Percentiles rank a stretch among this genome's conserved stretches.
Evolutionary conservation across 2,797 vertebrate species (phyloP).

Genomic region (Coregonus ussuriensis): DNA sequence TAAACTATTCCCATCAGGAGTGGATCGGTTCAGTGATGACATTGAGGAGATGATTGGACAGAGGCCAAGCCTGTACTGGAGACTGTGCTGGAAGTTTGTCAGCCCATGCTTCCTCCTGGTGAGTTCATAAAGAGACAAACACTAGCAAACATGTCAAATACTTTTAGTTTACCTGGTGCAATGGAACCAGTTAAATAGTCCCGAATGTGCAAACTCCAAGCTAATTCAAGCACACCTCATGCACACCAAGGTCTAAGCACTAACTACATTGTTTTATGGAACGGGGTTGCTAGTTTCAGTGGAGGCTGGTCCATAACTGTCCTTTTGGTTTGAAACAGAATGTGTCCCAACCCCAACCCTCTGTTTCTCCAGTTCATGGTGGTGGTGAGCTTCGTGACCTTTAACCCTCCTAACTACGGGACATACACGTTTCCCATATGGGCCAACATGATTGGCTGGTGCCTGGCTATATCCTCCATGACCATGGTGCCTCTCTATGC

Average conservation of each 20-base stretch:
- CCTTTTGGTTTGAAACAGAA: neutral
- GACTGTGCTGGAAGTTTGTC: slow-evolving; percentile 92
- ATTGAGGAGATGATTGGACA: slow-evolving; percentile 90
- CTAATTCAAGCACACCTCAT: too few relatives aligned
- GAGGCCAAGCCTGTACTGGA: slow-evolving; percentile 86
- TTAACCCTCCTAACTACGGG: slow-evolving; percentile 84
- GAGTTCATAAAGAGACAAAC: slow-evolving; percentile 39
- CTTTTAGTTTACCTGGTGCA: too few relatives aligned
- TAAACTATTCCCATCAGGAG: slow-evolving; percentile 68
- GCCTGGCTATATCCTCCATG: slow-evolving; percentile 88
- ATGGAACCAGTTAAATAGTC: too few relatives aligned
- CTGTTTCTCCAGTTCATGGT: slow-evolving; percentile 81
- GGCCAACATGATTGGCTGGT: slow-evolving; percentile 87
- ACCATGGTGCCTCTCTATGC: slow-evolving; percentile 88
- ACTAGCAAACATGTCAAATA: too few relatives aligned
- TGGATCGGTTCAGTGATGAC: slow-evolving; percentile 89
- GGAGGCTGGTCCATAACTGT: neutral
- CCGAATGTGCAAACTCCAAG: too few relatives aligned
- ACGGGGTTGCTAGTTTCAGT: neutral
- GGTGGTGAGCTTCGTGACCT: slow-evolving; percentile 86
- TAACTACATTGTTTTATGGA: neutral
- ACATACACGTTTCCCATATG: slow-evolving; percentile 84
- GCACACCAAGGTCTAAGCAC: too few relatives aligned
- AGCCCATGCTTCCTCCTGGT: slow-evolving; percentile 92
- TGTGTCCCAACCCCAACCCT: neutral